Evolutionary conservation across 2,113 vertebrate species (phyloP).

Genomic region (Pseudolaguvia tuberculata): DNA sequence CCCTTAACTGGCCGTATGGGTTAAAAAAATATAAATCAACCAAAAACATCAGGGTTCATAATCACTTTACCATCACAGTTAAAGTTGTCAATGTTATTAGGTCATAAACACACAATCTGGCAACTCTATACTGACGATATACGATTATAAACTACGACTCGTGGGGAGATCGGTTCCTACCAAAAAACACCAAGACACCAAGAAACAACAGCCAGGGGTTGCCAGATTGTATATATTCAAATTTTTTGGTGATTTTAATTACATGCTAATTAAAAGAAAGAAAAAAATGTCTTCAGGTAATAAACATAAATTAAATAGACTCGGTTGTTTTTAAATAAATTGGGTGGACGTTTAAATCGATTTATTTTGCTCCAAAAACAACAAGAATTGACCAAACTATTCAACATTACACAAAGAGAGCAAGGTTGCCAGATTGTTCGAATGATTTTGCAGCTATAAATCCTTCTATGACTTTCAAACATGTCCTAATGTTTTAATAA

Average conservation of each 20-base stretch:
- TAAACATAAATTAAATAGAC: background rate
- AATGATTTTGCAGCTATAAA: background rate
- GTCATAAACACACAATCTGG: background rate
- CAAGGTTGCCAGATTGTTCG: constrained; percentile 11
- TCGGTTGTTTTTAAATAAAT: background rate
- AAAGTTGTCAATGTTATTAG: too few relatives aligned
- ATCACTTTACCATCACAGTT: too few relatives aligned
- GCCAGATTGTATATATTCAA: background rate
- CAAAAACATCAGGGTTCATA: too few relatives aligned
- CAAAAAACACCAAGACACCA: background rate
- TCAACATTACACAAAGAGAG: constrained; percentile 29
- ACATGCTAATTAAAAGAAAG: background rate
- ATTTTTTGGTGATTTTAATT: background rate
- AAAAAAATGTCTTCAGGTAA: background rate
- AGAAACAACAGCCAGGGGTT: constrained; percentile 10
- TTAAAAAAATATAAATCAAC: too few relatives aligned
- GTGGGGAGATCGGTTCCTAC: background rate
- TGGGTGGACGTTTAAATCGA: background rate
- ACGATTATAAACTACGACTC: background rate
- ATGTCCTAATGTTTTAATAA: background rate
- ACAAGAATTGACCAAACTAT: constrained; percentile 3
- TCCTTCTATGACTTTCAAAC: background rate
- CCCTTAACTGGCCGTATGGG: too few relatives aligned
- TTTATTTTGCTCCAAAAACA: background rate
- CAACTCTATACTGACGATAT: background rate